Base-by-base conservation (phyloP, 2,797 vertebrate species). In the Neosilurus mollespiculum region DNA sequence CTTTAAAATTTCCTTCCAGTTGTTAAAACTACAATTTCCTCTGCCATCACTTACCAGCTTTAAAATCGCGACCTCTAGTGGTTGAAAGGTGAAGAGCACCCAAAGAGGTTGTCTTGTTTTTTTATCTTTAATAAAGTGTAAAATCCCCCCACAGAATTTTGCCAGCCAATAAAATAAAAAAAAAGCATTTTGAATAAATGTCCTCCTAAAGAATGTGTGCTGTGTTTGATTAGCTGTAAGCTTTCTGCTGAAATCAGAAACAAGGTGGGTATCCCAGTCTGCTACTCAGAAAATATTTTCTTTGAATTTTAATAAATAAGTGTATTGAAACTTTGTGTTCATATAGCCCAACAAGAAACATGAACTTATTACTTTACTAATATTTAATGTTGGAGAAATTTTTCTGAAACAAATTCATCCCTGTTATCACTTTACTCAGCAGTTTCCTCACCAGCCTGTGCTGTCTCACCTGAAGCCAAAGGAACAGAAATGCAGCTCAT, bases 101-200 rank as follows among this genome's bases (percentile, higher is more conserved):
- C 1, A 61, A 11, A 51, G 37, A 11, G 4, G 0, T 0, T 18
- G 37, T 1, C 15, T 0, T 18, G 6, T 8, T 10, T 2, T 8
- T 11, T 37, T 59, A 37, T 0, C 34, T 3, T 24, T 3, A 54
- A 3, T 10, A 16, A 0, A 54, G 22, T 2, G 34, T 16, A 6
- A 9, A 30, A 9, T 3, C 7, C 43, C 15, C 22, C 22, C 24
- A 71, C n/a, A 69, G 11, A 53, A 73, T 12, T 34, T 34, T 58
- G 26, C 10, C 11, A 58, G 24, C 26, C 18, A 58, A 34, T 43
- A 30, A 30, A 10, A 10, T 1, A 24, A 2, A 30, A 30, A 30
- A 30, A 43, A 43, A 43, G 43, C 43, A 43, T 1, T 43, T 30
- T 56, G 20, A 73, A 56, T 6, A 0, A 56, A 4, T 73, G 54